Conservation (phyloP, 2,797 vertebrate species). For the Hydrophis major region DNA sequence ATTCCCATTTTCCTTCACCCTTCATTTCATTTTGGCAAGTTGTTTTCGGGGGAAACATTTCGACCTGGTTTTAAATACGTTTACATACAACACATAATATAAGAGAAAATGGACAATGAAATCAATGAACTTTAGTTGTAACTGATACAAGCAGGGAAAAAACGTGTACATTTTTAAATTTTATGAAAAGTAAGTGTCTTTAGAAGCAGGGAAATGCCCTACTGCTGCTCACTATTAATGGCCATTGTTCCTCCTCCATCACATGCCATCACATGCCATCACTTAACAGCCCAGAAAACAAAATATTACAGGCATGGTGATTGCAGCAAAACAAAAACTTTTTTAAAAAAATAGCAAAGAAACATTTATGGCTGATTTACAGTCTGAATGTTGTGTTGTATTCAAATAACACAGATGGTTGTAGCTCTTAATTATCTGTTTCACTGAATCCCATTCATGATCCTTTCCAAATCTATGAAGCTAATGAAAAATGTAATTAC, state of each 20-base stretch:
- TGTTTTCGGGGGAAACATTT: neutral
- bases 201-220: neutral
- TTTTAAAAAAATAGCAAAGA: neutral
- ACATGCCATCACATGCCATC: neutral
- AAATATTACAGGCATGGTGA: slow-evolving; percentile 6
- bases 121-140: neutral
- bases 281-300: slow-evolving; percentile 4
- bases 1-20: neutral
- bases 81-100: neutral
- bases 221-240: neutral
- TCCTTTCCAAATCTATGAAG: slow-evolving; percentile 9
- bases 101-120: neutral
- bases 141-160: neutral
- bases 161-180: neutral
- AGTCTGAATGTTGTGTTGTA: neutral
- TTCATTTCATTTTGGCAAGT: neutral
- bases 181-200: neutral
- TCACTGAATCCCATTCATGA: neutral
- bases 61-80: neutral
- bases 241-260: slow-evolving; percentile 15
- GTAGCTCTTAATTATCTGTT: slow-evolving; percentile 20
- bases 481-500: slow-evolving; percentile 25
- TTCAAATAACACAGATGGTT: slow-evolving; percentile 32
- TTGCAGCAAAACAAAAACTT: slow-evolving; percentile 15
- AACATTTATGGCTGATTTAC: slow-evolving; percentile 29